Percentiles rank a stretch among this genome's conserved stretches.
phyloP scores from a whole-genome alignment of 1,140 invertebrate genomes.

The Macrobrachium rosenbergii region DNA sequence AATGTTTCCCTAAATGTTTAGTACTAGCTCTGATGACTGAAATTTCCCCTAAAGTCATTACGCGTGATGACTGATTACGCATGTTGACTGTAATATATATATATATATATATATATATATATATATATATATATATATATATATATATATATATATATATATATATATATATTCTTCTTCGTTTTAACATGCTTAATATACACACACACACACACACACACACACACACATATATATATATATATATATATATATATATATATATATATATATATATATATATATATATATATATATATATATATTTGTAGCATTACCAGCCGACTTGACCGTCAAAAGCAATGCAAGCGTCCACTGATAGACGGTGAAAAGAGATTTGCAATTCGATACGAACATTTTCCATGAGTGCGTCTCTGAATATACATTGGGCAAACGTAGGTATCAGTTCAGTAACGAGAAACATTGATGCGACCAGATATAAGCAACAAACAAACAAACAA shows the following conservation, averaged over 20 bases:
- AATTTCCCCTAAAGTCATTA: no score
- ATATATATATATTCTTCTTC: constrained; percentile 9
- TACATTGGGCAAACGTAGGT: not conserved
- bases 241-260: constrained; percentile 7
- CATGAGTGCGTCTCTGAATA: no score
- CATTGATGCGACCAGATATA: not conserved
- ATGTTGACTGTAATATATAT: no score
- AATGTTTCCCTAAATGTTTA: no score
- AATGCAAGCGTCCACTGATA: no score
- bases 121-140: constrained; percentile 15
- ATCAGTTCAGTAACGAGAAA: no score
- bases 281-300: constrained; percentile 22
- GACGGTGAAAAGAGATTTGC: no score
- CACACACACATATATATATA: not conserved
- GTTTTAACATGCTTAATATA: no score
- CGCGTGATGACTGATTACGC: no score
- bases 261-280: constrained; percentile 7
- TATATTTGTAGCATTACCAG: not conserved
- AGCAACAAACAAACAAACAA: not conserved
- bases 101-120: constrained; percentile 22
- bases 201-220: not conserved
- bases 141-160: constrained; percentile 22
- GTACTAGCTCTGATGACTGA: no score
- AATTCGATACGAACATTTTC: no score
- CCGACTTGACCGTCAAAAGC: no score